Conservation (phyloP, 2,113 vertebrate genomes). For the Esox niger region DNA sequence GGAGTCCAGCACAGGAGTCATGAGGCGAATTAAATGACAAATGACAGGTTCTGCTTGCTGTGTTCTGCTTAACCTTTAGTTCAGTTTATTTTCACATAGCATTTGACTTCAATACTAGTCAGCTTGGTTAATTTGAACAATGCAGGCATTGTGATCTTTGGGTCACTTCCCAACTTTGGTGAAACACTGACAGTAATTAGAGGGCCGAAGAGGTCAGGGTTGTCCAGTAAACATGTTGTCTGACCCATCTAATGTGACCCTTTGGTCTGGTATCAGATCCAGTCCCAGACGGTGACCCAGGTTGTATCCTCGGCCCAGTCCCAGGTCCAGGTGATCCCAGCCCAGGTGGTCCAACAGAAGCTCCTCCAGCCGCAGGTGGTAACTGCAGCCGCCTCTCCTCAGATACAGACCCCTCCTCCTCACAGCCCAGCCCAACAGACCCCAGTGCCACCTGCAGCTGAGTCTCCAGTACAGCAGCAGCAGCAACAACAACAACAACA, state of each 20-base stretch:
- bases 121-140: neutral
- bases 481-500: constrained; percentile 71
- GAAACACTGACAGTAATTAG: neutral
- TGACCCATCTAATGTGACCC: neutral
- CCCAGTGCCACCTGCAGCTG: constrained; percentile 48
- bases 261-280: constrained; percentile 66
- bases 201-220: neutral
- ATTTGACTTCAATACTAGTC: neutral
- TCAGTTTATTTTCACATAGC: neutral
- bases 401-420: constrained; percentile 79
- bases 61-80: neutral
- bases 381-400: constrained; percentile 74
- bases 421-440: constrained; percentile 80
- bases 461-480: constrained; percentile 73
- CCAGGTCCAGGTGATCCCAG: constrained; percentile 84
- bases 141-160: neutral
- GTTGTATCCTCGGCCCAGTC: constrained; percentile 65
- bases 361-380: constrained; percentile 84
- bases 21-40: too few relatives aligned
- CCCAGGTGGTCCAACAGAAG: constrained; percentile 85
- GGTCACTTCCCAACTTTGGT: neutral
- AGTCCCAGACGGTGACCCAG: constrained; percentile 82
- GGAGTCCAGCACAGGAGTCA: too few relatives aligned
- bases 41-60: neutral
- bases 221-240: neutral